phyloP scores from a whole-genome alignment of 2,797 vertebrate genomes.

The Liparis tanakae region DNA sequence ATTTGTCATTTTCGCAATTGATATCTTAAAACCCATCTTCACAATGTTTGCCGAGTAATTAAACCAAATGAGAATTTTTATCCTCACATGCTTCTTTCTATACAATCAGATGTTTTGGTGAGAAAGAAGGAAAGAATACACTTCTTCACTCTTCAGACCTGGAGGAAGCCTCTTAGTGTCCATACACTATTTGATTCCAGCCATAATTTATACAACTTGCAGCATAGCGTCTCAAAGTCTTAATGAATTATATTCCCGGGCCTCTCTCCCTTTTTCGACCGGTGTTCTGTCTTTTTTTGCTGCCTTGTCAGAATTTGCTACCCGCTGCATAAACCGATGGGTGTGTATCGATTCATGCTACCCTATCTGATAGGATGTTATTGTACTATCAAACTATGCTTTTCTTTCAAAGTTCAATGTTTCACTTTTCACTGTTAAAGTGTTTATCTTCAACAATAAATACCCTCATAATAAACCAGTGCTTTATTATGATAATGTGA shows the following conservation, averaged over 20 bases:
- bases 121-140: not conserved
- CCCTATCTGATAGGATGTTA: too few species aligned
- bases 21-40: not conserved
- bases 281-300: too few species aligned
- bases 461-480: too few species aligned
- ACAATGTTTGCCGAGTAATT: not conserved
- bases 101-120: not conserved
- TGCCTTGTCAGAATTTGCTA: too few species aligned
- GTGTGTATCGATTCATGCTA: too few species aligned
- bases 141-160: not conserved
- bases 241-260: slow-evolving; percentile 33
- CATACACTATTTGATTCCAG: not conserved
- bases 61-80: not conserved
- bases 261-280: slow-evolving; percentile 13
- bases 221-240: slow-evolving; percentile 11
- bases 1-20: not conserved
- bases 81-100: not conserved
- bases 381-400: too few species aligned
- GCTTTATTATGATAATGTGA: too few species aligned
- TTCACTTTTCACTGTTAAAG: too few species aligned
- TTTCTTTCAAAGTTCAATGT: too few species aligned
- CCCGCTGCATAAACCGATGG: too few species aligned
- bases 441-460: too few species aligned
- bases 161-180: not conserved
- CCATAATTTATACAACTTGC: slow-evolving; percentile 1